Evolutionary conservation across 2,797 vertebrate species (phyloP).

Genomic region (Neosilurus hyrtlii): DNA sequence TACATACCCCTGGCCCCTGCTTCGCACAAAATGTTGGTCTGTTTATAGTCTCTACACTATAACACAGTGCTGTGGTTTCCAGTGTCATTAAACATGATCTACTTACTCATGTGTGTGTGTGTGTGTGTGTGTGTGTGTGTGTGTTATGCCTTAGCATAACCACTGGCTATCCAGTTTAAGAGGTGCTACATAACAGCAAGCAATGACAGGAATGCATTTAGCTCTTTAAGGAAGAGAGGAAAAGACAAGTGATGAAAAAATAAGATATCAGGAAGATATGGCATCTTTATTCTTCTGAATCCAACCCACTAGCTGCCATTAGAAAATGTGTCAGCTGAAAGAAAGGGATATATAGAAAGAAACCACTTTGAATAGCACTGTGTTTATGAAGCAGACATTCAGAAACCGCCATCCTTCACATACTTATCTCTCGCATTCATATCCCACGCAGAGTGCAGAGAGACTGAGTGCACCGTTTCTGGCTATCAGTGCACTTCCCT

Average conservation of each 20-base stretch:
- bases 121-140: conserved; percentile 19
- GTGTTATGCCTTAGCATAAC: conserved; percentile 47
- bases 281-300: neutral
- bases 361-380: neutral
- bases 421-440: conserved; percentile 56
- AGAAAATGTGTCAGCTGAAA: neutral
- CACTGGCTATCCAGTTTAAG: conserved; percentile 55
- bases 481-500: conserved; percentile 59
- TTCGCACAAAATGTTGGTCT: conserved; percentile 18
- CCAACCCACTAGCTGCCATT: neutral
- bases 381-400: conserved; percentile 62
- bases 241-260: neutral
- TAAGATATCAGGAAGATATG: neutral
- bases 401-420: conserved; percentile 51
- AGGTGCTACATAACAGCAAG: conserved; percentile 60
- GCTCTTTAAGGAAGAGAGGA: conserved; percentile 41
- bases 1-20: neutral
- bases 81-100: conserved; percentile 57
- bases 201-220: conserved; percentile 61
- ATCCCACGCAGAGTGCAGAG: conserved; percentile 30
- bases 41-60: conserved; percentile 34
- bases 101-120: conserved; percentile 18
- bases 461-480: conserved; percentile 53
- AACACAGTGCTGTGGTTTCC: conserved; percentile 11
- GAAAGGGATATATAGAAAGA: neutral